Base-by-base conservation (phyloP, 2,113 vertebrate species). In the Cyanoderma ruficeps region DNA sequence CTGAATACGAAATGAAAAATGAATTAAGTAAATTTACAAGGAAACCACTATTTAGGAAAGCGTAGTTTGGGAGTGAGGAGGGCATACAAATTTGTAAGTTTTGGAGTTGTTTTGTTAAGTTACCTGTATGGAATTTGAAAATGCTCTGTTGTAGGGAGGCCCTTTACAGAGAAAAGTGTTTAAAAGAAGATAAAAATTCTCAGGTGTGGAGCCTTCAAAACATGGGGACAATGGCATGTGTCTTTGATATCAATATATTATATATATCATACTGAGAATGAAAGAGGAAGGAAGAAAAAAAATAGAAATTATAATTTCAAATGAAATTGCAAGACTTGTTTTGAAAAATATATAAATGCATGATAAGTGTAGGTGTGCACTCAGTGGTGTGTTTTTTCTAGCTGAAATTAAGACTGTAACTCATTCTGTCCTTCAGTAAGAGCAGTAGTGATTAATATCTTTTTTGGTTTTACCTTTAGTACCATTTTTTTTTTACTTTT, bases 281-380 rank as follows among this genome's bases (percentile, higher is more conserved):
- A 64, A 72, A 57, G 3, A n/a, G 53, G 63, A 76, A 60, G 5
- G 5, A 61, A 63, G 7, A 18, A 65, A 46, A 46, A 74, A 74
- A 50, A 14, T 2, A 33, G 8, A 53, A 63, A 50, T 72, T 14
- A 15, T 35, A 27, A 56, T 93, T 86, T 65, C 8, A 55, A 70
- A 3, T 68, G 37, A 78, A 83, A 85, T 82, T 11, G 24, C 4
- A 46, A 20, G 7, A 33, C 39, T 74, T 71, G 3, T 69, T 85
- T 49, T 33, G 23, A 59, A 11, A 56, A 90, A 74, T n/a, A 4
- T 2, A 4, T 19, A 28, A n/a, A 19, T 24, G 9, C 14, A 10
- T 53, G 14, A 22, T 44, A 33, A 37, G 14, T 2, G 1, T 28
- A 61, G 23, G 7, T 31, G 18, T 64, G 11, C 1, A 2, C 8